Percentiles rank a stretch among this genome's conserved stretches.
phyloP scores from a whole-genome alignment of 2,797 vertebrate genomes.

The Sebastes taczanowskii region DNA sequence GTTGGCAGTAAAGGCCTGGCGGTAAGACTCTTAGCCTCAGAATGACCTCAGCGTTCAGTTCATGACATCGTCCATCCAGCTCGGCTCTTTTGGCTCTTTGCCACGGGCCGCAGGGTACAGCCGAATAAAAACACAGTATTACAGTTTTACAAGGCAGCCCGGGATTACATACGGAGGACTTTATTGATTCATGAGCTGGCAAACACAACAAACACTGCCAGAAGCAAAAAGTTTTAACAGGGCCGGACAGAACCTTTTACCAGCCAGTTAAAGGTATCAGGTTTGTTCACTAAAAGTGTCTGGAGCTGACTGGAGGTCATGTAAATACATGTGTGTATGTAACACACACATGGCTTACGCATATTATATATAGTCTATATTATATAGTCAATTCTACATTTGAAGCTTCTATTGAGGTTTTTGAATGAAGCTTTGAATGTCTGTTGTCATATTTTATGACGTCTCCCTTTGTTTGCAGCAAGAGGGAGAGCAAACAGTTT shows the following conservation, averaged over 20 bases:
- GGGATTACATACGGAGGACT: slow-evolving; percentile 22
- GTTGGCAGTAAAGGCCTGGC: slow-evolving; percentile 77
- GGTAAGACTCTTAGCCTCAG: slow-evolving; percentile 73
- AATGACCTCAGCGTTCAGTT: slow-evolving; percentile 4
- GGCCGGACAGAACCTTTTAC: slow-evolving; percentile 10
- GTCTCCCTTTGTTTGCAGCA: too few species aligned
- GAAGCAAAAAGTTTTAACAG: slow-evolving; percentile 3
- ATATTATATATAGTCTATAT: too few species aligned
- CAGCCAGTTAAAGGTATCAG: slow-evolving; percentile 38
- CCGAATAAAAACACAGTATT: slow-evolving; percentile 45
- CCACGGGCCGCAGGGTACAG: background rate
- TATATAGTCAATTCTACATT: too few species aligned
- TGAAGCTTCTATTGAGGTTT: too few species aligned
- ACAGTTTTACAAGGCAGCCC: slow-evolving; percentile 44
- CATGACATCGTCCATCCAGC: slow-evolving; percentile 26
- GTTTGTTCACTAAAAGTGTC: background rate
- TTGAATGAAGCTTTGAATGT: too few species aligned
- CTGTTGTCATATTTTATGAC: too few species aligned
- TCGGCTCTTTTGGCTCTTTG: background rate
- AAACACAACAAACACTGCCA: slow-evolving; percentile 10
- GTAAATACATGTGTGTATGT: background rate
- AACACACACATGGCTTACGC: background rate
- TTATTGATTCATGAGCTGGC: slow-evolving; percentile 44
- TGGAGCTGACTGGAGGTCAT: background rate
- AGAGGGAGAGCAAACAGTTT: too few species aligned